Percentiles rank a stretch among this genome's conserved stretches.
phyloP scores from a whole-genome alignment of 1,140 invertebrate genomes.

The Drosophila paulistorum region DNA sequence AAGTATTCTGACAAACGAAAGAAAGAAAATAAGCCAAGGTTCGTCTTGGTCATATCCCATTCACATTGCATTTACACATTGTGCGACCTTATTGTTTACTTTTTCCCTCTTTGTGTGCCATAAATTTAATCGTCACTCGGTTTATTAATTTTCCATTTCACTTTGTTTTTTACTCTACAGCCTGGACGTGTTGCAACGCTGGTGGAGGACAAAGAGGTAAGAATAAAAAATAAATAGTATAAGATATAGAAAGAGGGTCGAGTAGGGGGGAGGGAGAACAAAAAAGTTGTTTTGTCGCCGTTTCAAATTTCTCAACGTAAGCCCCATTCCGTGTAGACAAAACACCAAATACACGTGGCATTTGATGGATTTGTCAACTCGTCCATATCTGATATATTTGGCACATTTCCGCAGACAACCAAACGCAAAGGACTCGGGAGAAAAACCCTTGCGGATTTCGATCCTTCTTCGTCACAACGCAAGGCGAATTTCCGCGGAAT shows the following conservation, averaged over 20 bases:
- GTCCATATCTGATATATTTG: conserved; percentile 76
- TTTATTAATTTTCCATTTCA: conserved; percentile 48
- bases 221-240: conserved; percentile 38
- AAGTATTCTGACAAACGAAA: background rate
- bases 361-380: conserved; percentile 45
- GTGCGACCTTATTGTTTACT: conserved; percentile 24
- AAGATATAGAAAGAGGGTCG: conserved; percentile 9
- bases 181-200: conserved; percentile 91
- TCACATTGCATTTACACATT: conserved; percentile 18
- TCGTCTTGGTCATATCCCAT: conserved; percentile 14
- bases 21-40: conserved; percentile 62
- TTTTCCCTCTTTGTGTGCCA: conserved; percentile 15
- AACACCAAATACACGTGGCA: background rate
- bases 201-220: conserved; percentile 89
- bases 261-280: background rate
- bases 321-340: conserved; percentile 76
- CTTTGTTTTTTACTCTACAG: conserved; percentile 85
- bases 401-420: conserved; percentile 81
- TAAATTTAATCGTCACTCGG: conserved; percentile 26
- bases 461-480: conserved; percentile 60
- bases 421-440: conserved; percentile 50
- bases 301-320: conserved; percentile 74
- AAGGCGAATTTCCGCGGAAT: conserved; percentile 74
- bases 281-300: conserved; percentile 48
- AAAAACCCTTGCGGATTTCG: conserved; percentile 20